phyloP scores from a whole-genome alignment of 1,140 invertebrate genomes.

The Hycleus cichorii region DNA sequence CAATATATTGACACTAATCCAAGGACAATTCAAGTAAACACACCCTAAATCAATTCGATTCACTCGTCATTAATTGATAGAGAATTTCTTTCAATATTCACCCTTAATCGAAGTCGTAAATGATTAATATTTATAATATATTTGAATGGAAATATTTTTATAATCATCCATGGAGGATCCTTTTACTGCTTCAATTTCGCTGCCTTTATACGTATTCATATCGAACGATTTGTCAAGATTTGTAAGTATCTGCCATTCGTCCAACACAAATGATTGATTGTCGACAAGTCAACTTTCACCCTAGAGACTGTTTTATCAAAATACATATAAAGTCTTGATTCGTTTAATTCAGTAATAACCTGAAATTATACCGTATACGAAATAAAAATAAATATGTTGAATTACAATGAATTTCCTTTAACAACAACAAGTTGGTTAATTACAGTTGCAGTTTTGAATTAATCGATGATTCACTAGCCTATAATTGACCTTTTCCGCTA shows the following conservation, averaged over 20 bases:
- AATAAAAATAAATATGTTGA: too few relatives aligned
- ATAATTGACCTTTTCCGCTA: not conserved
- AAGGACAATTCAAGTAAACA: too few relatives aligned
- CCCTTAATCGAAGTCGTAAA: not conserved
- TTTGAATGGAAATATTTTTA: slow-evolving; percentile 5
- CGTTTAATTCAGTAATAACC: slow-evolving; percentile 31
- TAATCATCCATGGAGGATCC: slow-evolving; percentile 6
- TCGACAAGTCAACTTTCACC: slow-evolving; percentile 27
- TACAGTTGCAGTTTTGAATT: too few relatives aligned
- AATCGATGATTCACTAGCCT: not conserved
- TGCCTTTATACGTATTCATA: slow-evolving; percentile 28
- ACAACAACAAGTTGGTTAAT: too few relatives aligned
- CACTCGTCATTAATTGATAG: too few relatives aligned
- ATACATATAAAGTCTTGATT: slow-evolving; percentile 29
- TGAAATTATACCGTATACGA: slow-evolving; percentile 13
- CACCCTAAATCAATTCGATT: too few relatives aligned
- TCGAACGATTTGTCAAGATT: slow-evolving; percentile 38
- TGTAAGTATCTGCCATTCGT: slow-evolving; percentile 27
- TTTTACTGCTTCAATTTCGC: slow-evolving; percentile 18
- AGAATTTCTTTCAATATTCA: too few relatives aligned
- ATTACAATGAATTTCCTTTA: too few relatives aligned
- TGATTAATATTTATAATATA: slow-evolving; percentile 10
- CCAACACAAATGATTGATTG: slow-evolving; percentile 31
- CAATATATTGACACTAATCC: too few relatives aligned
- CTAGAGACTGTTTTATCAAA: slow-evolving; percentile 32